A percentile compares a stretch with the other conserved stretches of the same genome.
phyloP scores from a whole-genome alignment of 2,888 invertebrate genomes.

The Cephus sareptanus region DNA sequence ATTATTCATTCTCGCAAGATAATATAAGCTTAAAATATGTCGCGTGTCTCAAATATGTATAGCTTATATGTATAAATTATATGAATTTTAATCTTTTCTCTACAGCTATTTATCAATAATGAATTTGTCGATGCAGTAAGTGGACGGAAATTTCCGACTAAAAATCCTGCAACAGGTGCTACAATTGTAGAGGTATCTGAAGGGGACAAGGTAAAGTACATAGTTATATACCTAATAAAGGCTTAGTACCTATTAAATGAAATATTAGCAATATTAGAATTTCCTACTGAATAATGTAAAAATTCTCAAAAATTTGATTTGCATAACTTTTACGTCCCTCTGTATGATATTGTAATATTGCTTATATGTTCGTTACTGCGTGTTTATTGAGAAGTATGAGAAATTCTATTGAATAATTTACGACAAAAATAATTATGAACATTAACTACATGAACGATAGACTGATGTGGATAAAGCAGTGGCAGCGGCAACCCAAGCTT shows the following conservation, averaged over 20 bases:
- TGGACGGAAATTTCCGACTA: slow-evolving; percentile 86
- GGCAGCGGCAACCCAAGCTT: slow-evolving; percentile 81
- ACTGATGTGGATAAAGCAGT: slow-evolving; percentile 87
- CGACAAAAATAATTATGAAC: not conserved
- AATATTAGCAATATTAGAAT: not conserved
- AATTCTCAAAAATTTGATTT: not conserved
- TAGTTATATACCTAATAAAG: not conserved
- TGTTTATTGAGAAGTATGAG: no score
- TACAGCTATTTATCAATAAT: slow-evolving; percentile 85
- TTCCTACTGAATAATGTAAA: not conserved
- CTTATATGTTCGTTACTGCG: not conserved
- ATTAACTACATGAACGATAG: slow-evolving; percentile 58
- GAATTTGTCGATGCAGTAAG: slow-evolving; percentile 84
- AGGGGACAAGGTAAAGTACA: slow-evolving; percentile 78
- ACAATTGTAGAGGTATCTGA: slow-evolving; percentile 83
- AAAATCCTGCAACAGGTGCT: slow-evolving; percentile 85
- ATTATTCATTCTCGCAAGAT: not conserved
- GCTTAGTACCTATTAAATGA: not conserved
- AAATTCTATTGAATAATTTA: not conserved
- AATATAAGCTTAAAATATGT: not conserved
- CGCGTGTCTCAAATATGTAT: not conserved
- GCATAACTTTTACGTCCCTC: not conserved
- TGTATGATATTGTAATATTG: not conserved
- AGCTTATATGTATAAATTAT: not conserved
- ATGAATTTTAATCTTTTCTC: slow-evolving; percentile 31